phyloP scores from a whole-genome alignment of 2,113 vertebrate species.

The Pipra filicauda region DNA sequence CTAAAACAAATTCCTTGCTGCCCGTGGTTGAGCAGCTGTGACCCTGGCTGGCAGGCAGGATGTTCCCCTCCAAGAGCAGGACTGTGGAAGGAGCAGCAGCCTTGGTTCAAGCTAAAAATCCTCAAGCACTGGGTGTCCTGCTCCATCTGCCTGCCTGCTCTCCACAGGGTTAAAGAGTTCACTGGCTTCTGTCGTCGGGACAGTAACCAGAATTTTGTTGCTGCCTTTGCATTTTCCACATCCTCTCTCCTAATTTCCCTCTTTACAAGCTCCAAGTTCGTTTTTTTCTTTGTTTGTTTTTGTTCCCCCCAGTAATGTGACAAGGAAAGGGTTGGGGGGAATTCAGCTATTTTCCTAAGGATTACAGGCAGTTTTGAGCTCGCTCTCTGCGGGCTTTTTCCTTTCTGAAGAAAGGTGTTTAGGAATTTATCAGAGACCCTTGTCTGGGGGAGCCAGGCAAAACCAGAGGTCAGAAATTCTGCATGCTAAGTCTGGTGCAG shows the following conservation, averaged over 20 bases:
- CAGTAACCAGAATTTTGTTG: not conserved
- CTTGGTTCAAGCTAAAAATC: not conserved
- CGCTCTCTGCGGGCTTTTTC: not conserved
- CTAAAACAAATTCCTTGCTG: not conserved
- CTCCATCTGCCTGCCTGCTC: not conserved
- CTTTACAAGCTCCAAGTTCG: not conserved
- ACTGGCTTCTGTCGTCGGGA: rapidly evolving
- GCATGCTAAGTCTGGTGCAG: not conserved
- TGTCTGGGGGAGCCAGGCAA: not conserved
- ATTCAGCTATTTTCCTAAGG: not conserved
- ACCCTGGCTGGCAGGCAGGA: not conserved
- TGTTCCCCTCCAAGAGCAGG: not conserved
- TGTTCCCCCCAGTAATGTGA: no score
- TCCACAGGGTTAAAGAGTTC: not conserved
- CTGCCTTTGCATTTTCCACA: not conserved
- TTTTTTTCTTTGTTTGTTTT: not conserved
- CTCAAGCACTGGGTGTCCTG: not conserved
- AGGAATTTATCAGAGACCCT: not conserved
- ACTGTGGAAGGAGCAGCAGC: not conserved
- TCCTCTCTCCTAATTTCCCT: not conserved
- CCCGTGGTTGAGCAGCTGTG: not conserved
- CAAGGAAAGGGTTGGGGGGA: not conserved
- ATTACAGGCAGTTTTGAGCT: not conserved
- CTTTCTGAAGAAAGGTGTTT: not conserved
- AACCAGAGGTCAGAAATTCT: not conserved